These are phyloP conservation scores for Anneissia japonica DNA, from an alignment of 35 echinoderm and acorn worm species.

Conservation along the genomic window DNA sequence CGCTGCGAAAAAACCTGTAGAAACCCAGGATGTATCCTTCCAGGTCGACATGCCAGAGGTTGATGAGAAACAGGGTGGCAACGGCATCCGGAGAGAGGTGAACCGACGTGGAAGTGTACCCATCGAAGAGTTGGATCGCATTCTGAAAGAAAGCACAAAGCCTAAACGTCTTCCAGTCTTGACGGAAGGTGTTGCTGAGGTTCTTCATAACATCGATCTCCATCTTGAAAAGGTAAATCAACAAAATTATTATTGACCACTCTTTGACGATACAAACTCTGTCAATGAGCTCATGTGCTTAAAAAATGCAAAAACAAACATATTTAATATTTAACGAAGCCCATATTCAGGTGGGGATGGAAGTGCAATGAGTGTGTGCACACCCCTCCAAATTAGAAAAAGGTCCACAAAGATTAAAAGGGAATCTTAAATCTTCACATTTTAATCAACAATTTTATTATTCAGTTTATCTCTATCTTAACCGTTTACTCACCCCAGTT, in stretches of 20 bases:
- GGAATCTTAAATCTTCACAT: not conserved
- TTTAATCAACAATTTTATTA: too few species aligned
- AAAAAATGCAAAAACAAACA: too few species aligned
- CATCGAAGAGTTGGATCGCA: not conserved
- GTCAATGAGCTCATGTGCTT: too few species aligned
- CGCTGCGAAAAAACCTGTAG: not conserved
- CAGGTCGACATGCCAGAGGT: not conserved
- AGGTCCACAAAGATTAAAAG: too few species aligned
- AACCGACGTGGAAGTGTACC: not conserved
- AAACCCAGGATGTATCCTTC: not conserved
- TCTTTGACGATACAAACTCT: too few species aligned
- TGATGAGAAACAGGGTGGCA: not conserved
- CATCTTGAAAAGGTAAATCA: constrained; percentile 54
- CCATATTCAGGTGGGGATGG: too few species aligned
- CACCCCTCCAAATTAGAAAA: too few species aligned
- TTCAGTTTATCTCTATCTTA: too few species aligned
- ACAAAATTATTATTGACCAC: too few species aligned
- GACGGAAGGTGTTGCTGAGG: constrained; percentile 24
- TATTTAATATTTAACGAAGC: too few species aligned
- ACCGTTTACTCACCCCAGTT: too few species aligned
- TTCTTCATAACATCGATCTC: constrained; percentile 68
- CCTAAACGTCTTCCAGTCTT: not conserved
- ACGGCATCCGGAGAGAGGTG: not conserved
- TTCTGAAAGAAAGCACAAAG: not conserved
- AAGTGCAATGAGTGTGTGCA: too few species aligned